Percentiles rank a stretch among this genome's conserved stretches.
Conservation (phyloP, 2,797 vertebrate genomes). For the Pelobates cultripes region DNA sequence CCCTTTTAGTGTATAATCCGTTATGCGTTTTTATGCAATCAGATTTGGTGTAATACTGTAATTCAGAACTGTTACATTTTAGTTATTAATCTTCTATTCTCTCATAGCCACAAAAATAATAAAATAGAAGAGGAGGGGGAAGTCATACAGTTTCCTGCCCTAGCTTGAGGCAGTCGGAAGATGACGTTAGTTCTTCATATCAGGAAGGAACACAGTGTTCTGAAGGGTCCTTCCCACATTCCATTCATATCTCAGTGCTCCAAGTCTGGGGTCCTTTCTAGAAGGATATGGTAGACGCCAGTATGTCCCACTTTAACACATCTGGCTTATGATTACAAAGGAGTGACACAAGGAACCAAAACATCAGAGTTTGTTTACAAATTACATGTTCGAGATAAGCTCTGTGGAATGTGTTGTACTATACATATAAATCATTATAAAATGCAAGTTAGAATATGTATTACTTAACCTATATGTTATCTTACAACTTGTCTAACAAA, state of each 20-base stretch:
- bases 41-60: background rate
- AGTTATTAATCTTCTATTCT: background rate
- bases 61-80: background rate
- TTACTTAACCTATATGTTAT: too few species aligned
- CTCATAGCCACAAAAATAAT: conserved; percentile 7
- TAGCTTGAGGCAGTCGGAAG: conserved; percentile 28
- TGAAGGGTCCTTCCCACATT: conserved; percentile 67
- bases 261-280: conserved; percentile 27
- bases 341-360: background rate
- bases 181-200: conserved; percentile 59
- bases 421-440: too few species aligned
- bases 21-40: background rate
- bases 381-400: too few species aligned
- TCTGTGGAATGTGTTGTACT: too few species aligned
- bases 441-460: background rate
- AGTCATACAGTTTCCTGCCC: conserved; percentile 54
- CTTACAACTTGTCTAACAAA: too few species aligned
- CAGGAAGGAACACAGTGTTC: conserved; percentile 73
- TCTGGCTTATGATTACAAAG: background rate
- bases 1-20: background rate
- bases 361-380: background rate
- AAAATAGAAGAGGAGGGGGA: conserved; percentile 8
- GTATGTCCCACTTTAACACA: background rate
- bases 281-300: conserved; percentile 23
- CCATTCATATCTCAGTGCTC: conserved; percentile 63